These are phyloP conservation scores for Plagodis dolabraria DNA, from an alignment of 2,888 invertebrate species.

Conservation along the genomic window DNA sequence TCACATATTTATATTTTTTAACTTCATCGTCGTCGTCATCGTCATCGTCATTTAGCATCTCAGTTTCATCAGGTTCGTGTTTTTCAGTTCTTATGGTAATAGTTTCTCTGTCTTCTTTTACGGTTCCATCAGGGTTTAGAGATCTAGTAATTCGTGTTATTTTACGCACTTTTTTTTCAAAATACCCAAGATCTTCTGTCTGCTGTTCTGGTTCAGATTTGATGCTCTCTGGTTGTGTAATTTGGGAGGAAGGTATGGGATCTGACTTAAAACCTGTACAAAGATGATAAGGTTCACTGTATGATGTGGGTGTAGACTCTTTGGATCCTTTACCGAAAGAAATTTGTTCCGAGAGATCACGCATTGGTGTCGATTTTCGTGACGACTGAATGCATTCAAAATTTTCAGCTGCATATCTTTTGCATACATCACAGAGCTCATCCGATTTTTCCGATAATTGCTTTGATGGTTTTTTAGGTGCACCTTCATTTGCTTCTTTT, in stretches of 20 bases:
- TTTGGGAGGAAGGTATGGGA: background rate
- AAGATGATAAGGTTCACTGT: background rate
- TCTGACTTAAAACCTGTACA: background rate
- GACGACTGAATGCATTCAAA: background rate
- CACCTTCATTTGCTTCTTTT: background rate
- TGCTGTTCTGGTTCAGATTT: background rate
- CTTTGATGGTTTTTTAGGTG: background rate
- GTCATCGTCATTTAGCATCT: constrained; percentile 35
- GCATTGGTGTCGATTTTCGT: background rate
- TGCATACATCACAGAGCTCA: constrained; percentile 16
- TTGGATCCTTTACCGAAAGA: too few species aligned
- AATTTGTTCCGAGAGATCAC: background rate
- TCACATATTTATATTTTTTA: background rate
- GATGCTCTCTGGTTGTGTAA: background rate
- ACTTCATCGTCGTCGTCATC: constrained; percentile 21
- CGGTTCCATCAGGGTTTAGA: constrained; percentile 49
- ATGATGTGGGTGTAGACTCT: background rate
- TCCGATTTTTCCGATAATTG: background rate
- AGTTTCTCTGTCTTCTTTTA: constrained; percentile 13
- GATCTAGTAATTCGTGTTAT: constrained; percentile 49
- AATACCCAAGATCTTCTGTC: constrained; percentile 40
- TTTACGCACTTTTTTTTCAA: constrained; percentile 48
- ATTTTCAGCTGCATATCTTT: constrained; percentile 6
- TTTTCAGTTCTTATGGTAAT: constrained; percentile 3
- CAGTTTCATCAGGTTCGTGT: constrained; percentile 35